Percentiles rank a stretch among this genome's conserved stretches.
phyloP scores from a whole-genome alignment of 2,888 invertebrate genomes.

The Rhingia campestris region DNA sequence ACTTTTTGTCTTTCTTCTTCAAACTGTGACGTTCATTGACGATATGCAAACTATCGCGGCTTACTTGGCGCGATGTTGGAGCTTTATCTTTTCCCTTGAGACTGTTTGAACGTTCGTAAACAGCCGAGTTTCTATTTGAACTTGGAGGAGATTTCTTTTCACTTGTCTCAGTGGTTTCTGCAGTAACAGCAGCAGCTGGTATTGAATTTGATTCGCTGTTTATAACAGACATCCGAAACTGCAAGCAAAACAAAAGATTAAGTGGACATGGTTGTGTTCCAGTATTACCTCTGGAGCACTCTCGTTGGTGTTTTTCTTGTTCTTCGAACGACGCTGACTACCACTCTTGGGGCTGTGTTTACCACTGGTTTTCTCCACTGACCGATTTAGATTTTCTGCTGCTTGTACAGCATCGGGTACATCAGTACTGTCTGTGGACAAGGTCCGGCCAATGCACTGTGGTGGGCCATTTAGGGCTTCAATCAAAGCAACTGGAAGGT shows the following conservation, averaged over 20 bases:
- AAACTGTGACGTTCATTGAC: slow-evolving; percentile 85
- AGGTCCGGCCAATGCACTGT: slow-evolving; percentile 78
- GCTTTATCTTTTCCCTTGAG: slow-evolving; percentile 75
- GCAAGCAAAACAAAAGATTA: slow-evolving; percentile 24
- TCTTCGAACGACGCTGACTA: slow-evolving; percentile 79
- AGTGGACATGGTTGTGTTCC: neutral
- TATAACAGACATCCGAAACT: slow-evolving; percentile 90
- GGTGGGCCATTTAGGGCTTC: slow-evolving; percentile 97
- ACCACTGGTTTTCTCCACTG: slow-evolving; percentile 77
- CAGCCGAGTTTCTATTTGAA: slow-evolving; percentile 64
- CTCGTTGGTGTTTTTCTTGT: slow-evolving; percentile 80
- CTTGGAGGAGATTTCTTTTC: slow-evolving; percentile 82
- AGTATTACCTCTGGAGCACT: slow-evolving; percentile 52
- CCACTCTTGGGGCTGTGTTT: slow-evolving; percentile 80
- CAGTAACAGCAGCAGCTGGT: slow-evolving; percentile 84
- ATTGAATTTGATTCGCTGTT: slow-evolving; percentile 83
- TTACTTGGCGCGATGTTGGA: slow-evolving; percentile 82
- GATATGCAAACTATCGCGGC: slow-evolving; percentile 85
- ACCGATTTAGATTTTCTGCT: slow-evolving; percentile 77
- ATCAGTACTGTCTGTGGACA: slow-evolving; percentile 82
- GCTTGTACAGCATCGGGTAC: slow-evolving; percentile 85
- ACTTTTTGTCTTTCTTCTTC: slow-evolving; percentile 76
- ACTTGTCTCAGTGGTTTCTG: slow-evolving; percentile 77
- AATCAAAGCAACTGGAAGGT: slow-evolving; percentile 95
- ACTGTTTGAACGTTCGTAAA: slow-evolving; percentile 66